phyloP scores from a whole-genome alignment of 1,140 invertebrate genomes.

The Pomacea maculata region DNA sequence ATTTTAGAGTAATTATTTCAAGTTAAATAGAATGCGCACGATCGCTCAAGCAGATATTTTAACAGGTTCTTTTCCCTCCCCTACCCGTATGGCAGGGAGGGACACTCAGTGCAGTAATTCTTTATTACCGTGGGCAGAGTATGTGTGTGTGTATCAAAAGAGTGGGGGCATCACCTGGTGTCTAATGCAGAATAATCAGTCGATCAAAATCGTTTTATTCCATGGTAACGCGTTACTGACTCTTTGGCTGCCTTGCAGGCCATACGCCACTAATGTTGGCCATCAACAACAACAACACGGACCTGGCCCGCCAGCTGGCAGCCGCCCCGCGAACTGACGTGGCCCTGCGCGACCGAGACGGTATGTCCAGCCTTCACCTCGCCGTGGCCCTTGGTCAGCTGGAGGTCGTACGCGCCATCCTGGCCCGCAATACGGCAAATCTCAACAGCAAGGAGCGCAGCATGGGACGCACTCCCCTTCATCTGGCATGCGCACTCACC shows the following conservation, averaged over 20 bases:
- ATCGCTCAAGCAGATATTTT: too few relatives aligned
- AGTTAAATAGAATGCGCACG: too few relatives aligned
- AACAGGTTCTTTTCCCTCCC: too few relatives aligned
- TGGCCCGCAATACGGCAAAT: slow-evolving; percentile 47
- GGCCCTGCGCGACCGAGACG: slow-evolving; percentile 37
- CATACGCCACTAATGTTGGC: slow-evolving; percentile 47
- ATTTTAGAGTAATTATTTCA: too few relatives aligned
- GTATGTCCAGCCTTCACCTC: slow-evolving; percentile 47
- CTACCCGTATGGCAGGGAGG: too few relatives aligned
- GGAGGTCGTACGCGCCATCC: slow-evolving; percentile 48
- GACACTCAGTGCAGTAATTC: too few relatives aligned
- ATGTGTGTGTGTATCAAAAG: too few relatives aligned
- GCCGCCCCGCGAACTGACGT: slow-evolving; percentile 46
- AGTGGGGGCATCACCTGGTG: too few relatives aligned
- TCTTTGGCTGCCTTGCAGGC: slow-evolving; percentile 22
- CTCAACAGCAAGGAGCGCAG: slow-evolving; percentile 52
- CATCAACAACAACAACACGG: slow-evolving; percentile 46
- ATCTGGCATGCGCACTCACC: slow-evolving; percentile 47
- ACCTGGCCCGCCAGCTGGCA: slow-evolving; percentile 42
- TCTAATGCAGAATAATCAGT: too few relatives aligned
- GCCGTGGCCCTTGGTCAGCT: slow-evolving; percentile 37
- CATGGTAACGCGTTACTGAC: too few relatives aligned
- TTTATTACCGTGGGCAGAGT: too few relatives aligned
- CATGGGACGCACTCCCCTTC: slow-evolving; percentile 53
- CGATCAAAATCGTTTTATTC: too few relatives aligned